These are phyloP conservation scores for Bovichtus diacanthus DNA, from an alignment of 2,797 vertebrate genomes.

Conservation along the genomic window DNA sequence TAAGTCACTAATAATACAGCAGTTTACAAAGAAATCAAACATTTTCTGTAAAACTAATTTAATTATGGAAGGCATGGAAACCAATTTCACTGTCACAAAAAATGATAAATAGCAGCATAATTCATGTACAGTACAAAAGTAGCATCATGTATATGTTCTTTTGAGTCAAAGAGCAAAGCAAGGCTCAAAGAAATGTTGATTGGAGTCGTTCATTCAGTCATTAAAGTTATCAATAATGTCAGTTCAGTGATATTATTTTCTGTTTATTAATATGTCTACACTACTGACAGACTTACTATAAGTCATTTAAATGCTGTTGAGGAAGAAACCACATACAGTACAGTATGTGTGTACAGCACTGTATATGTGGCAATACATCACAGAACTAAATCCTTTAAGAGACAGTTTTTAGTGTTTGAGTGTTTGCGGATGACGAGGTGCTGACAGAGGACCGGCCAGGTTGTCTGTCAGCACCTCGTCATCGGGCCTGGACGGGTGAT, in stretches of 20 bases:
- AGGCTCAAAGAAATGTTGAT: no score
- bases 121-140: no score
- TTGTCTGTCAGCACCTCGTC: not conserved
- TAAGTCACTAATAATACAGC: not conserved
- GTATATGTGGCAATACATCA: no score
- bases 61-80: not conserved
- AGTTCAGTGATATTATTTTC: not conserved
- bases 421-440: no score
- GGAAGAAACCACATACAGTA: not conserved
- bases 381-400: no score
- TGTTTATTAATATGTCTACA: not conserved
- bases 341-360: not conserved
- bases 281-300: not conserved
- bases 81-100: not conserved
- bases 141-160: no score
- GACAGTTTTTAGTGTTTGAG: no score
- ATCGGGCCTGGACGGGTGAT: slow-evolving; percentile 27
- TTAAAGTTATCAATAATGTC: not conserved
- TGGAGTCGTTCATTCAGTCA: no score
- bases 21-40: not conserved
- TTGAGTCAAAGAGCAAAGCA: no score
- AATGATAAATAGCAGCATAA: no score
- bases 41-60: no score
- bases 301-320: not conserved
- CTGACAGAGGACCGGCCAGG: no score